A percentile compares a stretch with the other conserved stretches of the same genome.
Evolutionary conservation across 1,140 invertebrate genomes (phyloP).

Genomic region (Macrobrachium rosenbergii): DNA sequence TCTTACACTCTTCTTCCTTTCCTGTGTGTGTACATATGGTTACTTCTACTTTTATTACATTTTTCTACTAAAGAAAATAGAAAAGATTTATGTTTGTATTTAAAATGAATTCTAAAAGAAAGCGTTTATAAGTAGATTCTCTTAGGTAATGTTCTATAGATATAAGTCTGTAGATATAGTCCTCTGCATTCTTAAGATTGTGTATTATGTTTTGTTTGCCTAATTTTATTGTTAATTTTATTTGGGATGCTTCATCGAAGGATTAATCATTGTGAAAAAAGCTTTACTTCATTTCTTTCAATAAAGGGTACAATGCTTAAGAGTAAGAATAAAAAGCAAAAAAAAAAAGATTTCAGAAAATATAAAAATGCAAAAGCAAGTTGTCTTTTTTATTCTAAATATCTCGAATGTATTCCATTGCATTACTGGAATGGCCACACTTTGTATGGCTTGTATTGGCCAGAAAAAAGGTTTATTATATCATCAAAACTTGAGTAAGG

Average conservation of each 20-base stretch:
- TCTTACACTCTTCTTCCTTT: background rate
- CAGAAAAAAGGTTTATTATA: background rate
- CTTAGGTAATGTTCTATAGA: conserved; percentile 59
- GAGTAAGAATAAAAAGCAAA: conserved; percentile 10
- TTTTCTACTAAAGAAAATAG: conserved; percentile 61
- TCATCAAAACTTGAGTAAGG: background rate
- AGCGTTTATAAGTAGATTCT: conserved; percentile 62
- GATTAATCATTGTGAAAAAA: conserved; percentile 36
- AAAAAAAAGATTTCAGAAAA: conserved; percentile 18
- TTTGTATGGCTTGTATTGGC: conserved; percentile 15
- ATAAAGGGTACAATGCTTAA: conserved; percentile 61
- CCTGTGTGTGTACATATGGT: conserved; percentile 36
- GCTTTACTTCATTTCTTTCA: conserved; percentile 56
- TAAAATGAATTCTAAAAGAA: conserved; percentile 63
- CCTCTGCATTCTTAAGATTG: conserved; percentile 41
- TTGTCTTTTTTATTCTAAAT: conserved; percentile 1
- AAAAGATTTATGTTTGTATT: conserved; percentile 62
- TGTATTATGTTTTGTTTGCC: conserved; percentile 60
- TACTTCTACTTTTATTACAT: conserved; percentile 59
- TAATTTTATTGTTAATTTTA: conserved; percentile 60
- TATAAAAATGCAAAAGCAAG: background rate
- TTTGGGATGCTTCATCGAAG: conserved; percentile 61
- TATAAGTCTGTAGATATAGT: conserved; percentile 52
- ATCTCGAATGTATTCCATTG: background rate
- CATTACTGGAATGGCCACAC: background rate